Base-by-base conservation (phyloP, 2,888 invertebrate genomes). In the Vesta saturnalis region DNA sequence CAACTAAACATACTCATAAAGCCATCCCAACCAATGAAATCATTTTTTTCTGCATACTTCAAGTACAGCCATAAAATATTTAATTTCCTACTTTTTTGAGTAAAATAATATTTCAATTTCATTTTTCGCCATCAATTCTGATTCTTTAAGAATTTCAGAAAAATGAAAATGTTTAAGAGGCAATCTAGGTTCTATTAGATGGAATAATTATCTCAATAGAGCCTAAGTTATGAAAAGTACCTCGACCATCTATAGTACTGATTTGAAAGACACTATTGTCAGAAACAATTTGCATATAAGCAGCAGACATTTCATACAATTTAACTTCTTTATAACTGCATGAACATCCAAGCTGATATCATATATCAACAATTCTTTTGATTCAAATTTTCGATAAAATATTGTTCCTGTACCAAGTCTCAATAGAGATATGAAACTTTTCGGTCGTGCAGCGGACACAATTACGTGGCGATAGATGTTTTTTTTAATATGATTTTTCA, bases 151-250 rank as follows among this genome's bases (percentile, higher is more conserved):
- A 47, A 47, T 47, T 10, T 47, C 47, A 8, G 47, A 47, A 14
- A 15, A 5, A 4, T 6, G 15, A 4, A 47, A 47, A 14, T n/a
- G 47, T 47, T 6, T 12, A 5, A 47, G 4, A 5, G 47, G 47
- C 12, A 14, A 14, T 47, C 47, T 47, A 8, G 4, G 8, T 14
- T 47, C 15, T 47, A 47, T 47, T 14, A 47, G 47, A 4, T 14
- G 47, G 47, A 14, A n/a, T 47, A 47, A 47, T 47, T 4, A 47
- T 47, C n/a, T 47, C 47, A 14, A 47, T 47, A 14, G 47, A 47
- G 4, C 47, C 14, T 47, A 47, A 47, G n/a, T 5, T n/a, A 15
- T 47, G 47, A 14, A 47, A 47, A 4, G 47, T 47, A 14, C 14
- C 14, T 14, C 47, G 47, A 47, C 47, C 47, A 47, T 47, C 47